Evolutionary conservation across 2,888 invertebrate genomes (phyloP), one percentile per base, ranked within the genome.

Genomic region (Agrochola lychnidis): DNA sequence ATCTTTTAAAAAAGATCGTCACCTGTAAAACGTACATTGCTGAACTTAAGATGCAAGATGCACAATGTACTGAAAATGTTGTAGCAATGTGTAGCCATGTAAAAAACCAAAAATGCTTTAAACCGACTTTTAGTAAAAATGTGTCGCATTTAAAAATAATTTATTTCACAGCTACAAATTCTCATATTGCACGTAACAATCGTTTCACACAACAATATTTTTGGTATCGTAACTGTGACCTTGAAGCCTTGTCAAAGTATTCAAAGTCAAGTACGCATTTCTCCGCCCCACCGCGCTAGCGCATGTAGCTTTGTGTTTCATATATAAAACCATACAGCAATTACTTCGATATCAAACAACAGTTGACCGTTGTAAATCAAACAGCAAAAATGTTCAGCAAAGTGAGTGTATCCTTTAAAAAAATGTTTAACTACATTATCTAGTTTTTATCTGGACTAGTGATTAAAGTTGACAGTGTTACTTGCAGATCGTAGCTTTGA

Each of bases 381-480:
- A 86, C 91, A 93, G 51, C 78, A 85, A 90, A 91, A 91, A 95
- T 95, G 95, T 93, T 95, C 86, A 92, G 90, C 90, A 94, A 94
- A 94, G 95, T 95, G 78, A 90, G 89, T 86, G 30, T 69, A 69
- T 4, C 12, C 22, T 3, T 1, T 4, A 25, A 30, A 16, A 0
- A 57, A 25, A 53, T 9, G 5, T 4, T 10, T 3, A 7, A 0
- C 0, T 0, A 36, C 9, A 56, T 3, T 16, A 10, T 6, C 0
- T 53, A 36, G 1, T 36, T 30, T 42, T 40, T 2, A 30, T 22
- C n/a, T 63, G 0, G 6, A 30, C 9, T 14, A 16, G 63, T 36
- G 22, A 40, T 42, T 81, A 25, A 14, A 56, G 22, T 30, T 30
- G 9, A 14, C 30, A 0, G 22, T 30, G 12, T 7, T 45, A 51